These are phyloP conservation scores for Fregetta grallaria DNA, from an alignment of 2,113 vertebrate genomes.

Conservation along the genomic window DNA sequence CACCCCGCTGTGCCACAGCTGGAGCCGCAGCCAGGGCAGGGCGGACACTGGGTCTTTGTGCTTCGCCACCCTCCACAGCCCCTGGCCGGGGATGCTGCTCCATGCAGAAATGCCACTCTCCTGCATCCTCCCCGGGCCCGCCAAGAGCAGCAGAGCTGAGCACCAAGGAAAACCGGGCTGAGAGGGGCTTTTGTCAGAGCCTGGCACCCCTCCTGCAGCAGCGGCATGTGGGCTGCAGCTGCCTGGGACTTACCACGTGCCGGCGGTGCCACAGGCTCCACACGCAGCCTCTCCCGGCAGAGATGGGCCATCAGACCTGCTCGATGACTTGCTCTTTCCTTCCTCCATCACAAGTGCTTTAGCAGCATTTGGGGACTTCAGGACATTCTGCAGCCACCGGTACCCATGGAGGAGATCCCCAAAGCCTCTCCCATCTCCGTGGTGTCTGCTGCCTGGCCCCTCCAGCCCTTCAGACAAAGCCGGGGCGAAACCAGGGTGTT, in stretches of 20 bases:
- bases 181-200: neutral
- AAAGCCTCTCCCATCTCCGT: neutral
- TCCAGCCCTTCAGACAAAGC: neutral
- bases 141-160: neutral
- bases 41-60: neutral
- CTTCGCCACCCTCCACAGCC: fast-evolving
- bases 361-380: neutral
- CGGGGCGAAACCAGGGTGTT: neutral
- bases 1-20: fast-evolving
- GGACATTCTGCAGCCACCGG: neutral
- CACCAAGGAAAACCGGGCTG: neutral
- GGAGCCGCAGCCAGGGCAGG: fast-evolving
- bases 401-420: neutral
- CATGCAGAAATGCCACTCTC: neutral
- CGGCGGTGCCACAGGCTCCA: fast-evolving
- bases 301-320: fast-evolving
- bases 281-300: fast-evolving
- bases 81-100: neutral
- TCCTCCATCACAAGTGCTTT: neutral
- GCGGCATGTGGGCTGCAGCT: fast-evolving
- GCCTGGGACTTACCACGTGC: neutral
- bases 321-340: neutral
- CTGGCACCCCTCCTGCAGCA: neutral
- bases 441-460: fast-evolving
- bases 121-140: neutral